phyloP scores from a whole-genome alignment of 1,140 invertebrate genomes.

The Pseudomyrmex dendroicus region DNA sequence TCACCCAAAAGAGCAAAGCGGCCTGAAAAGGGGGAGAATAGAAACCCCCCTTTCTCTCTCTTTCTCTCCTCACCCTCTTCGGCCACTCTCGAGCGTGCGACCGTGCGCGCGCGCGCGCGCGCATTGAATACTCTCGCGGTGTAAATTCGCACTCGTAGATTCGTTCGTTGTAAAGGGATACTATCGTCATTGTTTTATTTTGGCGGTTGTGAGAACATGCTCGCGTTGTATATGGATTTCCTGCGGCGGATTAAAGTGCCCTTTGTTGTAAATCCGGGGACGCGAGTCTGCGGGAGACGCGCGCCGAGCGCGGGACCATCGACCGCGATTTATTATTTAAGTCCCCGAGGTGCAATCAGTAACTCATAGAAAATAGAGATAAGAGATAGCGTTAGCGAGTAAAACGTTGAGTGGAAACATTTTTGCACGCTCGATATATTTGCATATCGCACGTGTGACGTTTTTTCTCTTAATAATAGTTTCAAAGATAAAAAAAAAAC shows the following conservation, averaged over 20 bases:
- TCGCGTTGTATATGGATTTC: constrained; percentile 54
- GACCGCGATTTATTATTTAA: constrained; percentile 49
- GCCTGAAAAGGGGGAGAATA: constrained; percentile 38
- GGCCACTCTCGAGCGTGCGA: no score
- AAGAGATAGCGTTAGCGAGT: background rate
- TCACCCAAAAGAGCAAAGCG: constrained; percentile 57
- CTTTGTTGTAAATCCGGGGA: constrained; percentile 45
- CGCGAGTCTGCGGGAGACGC: background rate
- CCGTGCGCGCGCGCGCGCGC: background rate
- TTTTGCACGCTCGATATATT: background rate
- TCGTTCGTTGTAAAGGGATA: constrained; percentile 55
- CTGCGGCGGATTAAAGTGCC: constrained; percentile 53
- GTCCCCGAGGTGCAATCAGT: constrained; percentile 14
- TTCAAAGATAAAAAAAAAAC: no score
- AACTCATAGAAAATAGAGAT: constrained; percentile 15
- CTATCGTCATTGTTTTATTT: constrained; percentile 55
- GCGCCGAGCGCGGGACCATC: background rate
- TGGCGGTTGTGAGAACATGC: constrained; percentile 36
- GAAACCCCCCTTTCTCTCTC: background rate
- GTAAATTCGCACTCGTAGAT: constrained; percentile 57
- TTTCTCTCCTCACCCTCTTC: no score
- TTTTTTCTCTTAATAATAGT: no score
- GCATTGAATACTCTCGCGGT: constrained; percentile 35
- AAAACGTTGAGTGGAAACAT: constrained; percentile 12
- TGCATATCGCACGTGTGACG: no score